These are phyloP conservation scores for Neoascia interrupta DNA, from an alignment of 2,888 invertebrate species.

Conservation along the genomic window DNA sequence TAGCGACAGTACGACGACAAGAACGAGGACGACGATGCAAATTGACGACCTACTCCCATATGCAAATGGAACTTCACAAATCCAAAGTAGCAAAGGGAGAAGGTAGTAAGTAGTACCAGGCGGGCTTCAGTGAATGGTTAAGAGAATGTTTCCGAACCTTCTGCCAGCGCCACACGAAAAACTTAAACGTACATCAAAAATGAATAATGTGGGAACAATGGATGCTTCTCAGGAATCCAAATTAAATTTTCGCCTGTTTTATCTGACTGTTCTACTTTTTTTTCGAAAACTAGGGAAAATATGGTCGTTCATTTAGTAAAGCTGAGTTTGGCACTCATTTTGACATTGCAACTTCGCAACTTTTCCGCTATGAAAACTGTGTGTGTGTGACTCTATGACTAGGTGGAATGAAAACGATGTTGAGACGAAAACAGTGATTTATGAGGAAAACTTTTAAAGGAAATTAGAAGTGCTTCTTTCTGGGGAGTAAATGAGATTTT, in stretches of 20 bases:
- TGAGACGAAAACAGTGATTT: conserved; percentile 27
- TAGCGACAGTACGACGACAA: conserved; percentile 46
- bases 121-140: conserved; percentile 53
- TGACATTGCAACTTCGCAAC: conserved; percentile 41
- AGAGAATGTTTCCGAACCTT: conserved; percentile 56
- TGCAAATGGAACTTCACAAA: conserved; percentile 63
- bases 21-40: conserved; percentile 49
- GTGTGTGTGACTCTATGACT: background rate
- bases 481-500: conserved; percentile 24
- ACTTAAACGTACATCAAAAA: conserved; percentile 2
- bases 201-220: conserved; percentile 66
- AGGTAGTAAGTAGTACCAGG: background rate
- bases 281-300: no score
- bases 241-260: conserved; percentile 32
- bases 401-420: background rate
- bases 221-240: conserved; percentile 47
- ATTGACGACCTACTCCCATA: conserved; percentile 66
- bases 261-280: background rate
- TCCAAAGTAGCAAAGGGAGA: no score
- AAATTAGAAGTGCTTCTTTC: conserved; percentile 15
- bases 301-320: conserved; percentile 5
- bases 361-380: conserved; percentile 12
- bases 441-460: conserved; percentile 31
- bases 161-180: background rate
- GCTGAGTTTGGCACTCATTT: conserved; percentile 18